Evolutionary conservation across 2,888 invertebrate genomes (phyloP), one percentile per base, ranked within the genome.

Genomic region (Tetheella fluctuosa): DNA sequence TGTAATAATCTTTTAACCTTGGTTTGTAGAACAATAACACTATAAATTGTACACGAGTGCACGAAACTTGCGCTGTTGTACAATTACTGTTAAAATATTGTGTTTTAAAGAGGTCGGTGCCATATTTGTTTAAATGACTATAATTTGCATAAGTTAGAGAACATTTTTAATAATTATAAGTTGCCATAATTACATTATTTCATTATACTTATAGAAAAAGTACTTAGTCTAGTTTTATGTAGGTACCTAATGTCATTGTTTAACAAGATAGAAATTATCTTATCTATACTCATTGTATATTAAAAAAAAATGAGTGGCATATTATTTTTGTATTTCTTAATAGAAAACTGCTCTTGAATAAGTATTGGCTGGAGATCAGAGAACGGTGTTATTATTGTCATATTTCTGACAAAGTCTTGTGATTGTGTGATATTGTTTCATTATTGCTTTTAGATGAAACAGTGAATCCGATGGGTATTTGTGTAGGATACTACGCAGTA

Each of bases 1-100:
- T 61, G 61, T 42, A 56, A 63, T 30, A 30, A 25, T 63, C 55
- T 63, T 59, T 52, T 59, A 34, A 62, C 55, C 59, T 59, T 57
- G 63, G 59, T 68, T 61, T 62, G 57, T 57, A 60, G 58, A 65
- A 73, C 68, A 59, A 59, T 61, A 58, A 55, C 59, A 59, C 25
- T 60, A 70, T 68, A 37, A 64, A 67, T 74, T 62, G 59, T 64
- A 63, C 58, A 28, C 53, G 65, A 64, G 56, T 54, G 60, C 60
- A 58, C 23, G 53, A 57, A 54, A 64, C 60, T 67, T 63, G 34
- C 64, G 62, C 59, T 65, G 64, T 64, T 42, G 53, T 55, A 15
- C 7, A 42, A 15, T n/a, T 15, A 42, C 42, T 20, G 6, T 48
- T 34, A 4, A 34, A 13, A 10, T n/a, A 10, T 8, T 8, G 20